phyloP scores from a whole-genome alignment of 2,888 invertebrate species.

The Pocota personata region DNA sequence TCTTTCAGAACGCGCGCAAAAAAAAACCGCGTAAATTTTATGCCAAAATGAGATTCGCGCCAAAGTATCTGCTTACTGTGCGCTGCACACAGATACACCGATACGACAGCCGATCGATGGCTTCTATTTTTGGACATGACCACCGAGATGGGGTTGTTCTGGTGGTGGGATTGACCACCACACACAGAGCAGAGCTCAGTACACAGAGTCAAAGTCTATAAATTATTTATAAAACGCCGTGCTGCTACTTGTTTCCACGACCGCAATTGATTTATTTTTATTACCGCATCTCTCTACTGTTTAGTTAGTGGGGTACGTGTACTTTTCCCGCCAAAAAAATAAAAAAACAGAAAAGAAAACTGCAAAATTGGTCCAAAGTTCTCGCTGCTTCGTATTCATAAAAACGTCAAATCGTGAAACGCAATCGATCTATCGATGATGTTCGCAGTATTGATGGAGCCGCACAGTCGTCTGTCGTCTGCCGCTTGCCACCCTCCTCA shows the following conservation, averaged over 20 bases:
- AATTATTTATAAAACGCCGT: conserved; percentile 71
- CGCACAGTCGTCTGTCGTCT: conserved; percentile 9
- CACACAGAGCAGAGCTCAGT: conserved; percentile 33
- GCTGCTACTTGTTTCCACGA: conserved; percentile 63
- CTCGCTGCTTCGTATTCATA: conserved; percentile 38
- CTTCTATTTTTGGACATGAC: conserved; percentile 73
- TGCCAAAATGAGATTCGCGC: conserved; percentile 67
- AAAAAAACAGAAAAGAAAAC: not conserved
- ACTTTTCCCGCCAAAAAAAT: conserved; percentile 55
- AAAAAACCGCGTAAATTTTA: conserved; percentile 56
- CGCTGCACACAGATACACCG: conserved; percentile 1
- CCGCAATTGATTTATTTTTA: conserved; percentile 74
- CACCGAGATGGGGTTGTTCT: conserved; percentile 70
- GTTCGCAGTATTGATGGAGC: conserved; percentile 22
- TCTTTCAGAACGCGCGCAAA: conserved; percentile 41
- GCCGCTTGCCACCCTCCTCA: conserved; percentile 7
- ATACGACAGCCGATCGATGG: conserved; percentile 45
- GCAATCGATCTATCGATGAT: conserved; percentile 49
- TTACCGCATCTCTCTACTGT: conserved; percentile 58
- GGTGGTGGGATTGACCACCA: conserved; percentile 71
- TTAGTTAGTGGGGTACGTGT: conserved; percentile 17
- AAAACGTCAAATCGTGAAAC: conserved; percentile 46
- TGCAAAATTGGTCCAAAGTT: conserved; percentile 57
- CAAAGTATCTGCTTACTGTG: conserved; percentile 53
- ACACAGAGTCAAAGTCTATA: conserved; percentile 56